These are phyloP conservation scores for Probaryconus sp. DNA, from an alignment of 1,140 invertebrate genomes.

Conservation along the genomic window DNA sequence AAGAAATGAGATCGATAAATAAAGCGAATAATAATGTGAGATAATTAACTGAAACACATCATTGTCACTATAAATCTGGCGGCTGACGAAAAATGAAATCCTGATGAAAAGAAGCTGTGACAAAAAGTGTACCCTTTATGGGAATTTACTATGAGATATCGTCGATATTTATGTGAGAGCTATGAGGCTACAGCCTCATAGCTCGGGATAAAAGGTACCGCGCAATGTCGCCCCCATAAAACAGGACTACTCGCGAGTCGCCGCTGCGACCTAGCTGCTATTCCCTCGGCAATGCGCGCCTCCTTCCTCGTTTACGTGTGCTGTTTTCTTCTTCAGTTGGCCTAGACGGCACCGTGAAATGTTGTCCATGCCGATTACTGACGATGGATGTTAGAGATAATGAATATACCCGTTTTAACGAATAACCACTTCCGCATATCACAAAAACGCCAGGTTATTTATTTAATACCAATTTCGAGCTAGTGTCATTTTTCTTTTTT, in stretches of 20 bases:
- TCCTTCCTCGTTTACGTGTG: conserved; percentile 61
- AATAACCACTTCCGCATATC: conserved; percentile 62
- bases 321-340: conserved; percentile 55
- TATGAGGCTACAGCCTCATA: conserved; percentile 49
- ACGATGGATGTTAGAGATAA: conserved; percentile 71
- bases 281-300: conserved; percentile 51
- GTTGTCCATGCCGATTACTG: conserved; percentile 69
- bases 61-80: conserved; percentile 12
- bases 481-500: conserved; percentile 13
- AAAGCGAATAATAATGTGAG: too few relatives aligned
- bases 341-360: conserved; percentile 62
- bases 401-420: conserved; percentile 66
- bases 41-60: conserved; percentile 25
- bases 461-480: conserved; percentile 44
- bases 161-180: conserved; percentile 64
- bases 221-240: conserved; percentile 70
- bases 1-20: too few relatives aligned
- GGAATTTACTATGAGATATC: conserved; percentile 58
- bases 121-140: conserved; percentile 33
- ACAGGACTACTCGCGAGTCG: conserved; percentile 51
- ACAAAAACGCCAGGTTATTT: conserved; percentile 40
- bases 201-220: conserved; percentile 69
- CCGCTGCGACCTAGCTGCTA: conserved; percentile 54
- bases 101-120: conserved; percentile 8
- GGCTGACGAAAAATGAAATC: conserved; percentile 35